Percentiles rank a stretch among this genome's conserved stretches.
Evolutionary conservation across 2,797 vertebrate species (phyloP).

Genomic region (Poecile montanus): DNA sequence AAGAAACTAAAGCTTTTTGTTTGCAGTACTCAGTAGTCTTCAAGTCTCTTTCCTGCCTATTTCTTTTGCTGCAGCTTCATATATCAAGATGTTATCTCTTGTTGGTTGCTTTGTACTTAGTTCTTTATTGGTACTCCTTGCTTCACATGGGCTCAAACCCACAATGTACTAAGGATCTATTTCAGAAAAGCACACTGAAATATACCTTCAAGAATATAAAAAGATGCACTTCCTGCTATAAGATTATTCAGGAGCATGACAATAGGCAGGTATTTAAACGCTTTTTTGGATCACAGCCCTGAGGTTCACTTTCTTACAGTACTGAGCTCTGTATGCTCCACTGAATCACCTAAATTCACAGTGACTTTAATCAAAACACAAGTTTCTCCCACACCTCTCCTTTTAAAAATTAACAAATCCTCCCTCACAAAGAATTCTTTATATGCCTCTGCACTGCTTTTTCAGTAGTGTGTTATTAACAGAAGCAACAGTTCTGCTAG

Average conservation of each 20-base stretch:
- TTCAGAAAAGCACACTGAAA: conserved; percentile 4
- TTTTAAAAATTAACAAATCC: conserved; percentile 56
- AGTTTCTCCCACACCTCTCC: conserved; percentile 42
- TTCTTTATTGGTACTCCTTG: background rate
- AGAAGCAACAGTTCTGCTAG: background rate
- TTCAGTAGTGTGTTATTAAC: background rate
- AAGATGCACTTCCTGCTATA: background rate
- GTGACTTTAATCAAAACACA: conserved; percentile 18
- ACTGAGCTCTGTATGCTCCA: background rate
- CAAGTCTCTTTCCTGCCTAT: background rate
- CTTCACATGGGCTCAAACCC: background rate
- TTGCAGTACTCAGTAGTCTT: background rate
- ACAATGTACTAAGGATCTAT: background rate
- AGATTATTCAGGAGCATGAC: background rate
- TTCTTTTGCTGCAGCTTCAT: background rate
- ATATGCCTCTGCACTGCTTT: background rate
- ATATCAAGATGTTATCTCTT: background rate
- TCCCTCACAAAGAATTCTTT: conserved; percentile 40
- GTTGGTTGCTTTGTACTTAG: background rate
- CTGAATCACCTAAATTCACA: background rate
- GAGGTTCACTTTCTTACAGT: background rate
- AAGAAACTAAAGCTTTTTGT: background rate
- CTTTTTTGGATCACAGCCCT: background rate
- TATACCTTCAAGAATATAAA: background rate
- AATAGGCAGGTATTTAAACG: conserved; percentile 1